These are phyloP conservation scores for Drosophila erecta DNA, from an alignment of 1,140 invertebrate species.

Conservation along the genomic window DNA sequence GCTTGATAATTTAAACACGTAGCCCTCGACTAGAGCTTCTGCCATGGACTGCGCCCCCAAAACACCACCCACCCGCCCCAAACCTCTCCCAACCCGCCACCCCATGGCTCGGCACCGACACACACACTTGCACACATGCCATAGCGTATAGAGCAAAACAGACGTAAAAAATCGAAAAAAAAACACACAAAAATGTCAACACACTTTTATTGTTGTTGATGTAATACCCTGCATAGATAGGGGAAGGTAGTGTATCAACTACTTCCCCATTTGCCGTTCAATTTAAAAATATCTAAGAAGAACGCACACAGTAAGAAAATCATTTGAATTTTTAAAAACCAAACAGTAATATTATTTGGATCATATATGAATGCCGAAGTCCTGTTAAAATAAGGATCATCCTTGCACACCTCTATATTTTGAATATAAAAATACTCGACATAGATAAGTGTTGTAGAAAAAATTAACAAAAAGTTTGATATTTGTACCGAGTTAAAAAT, in stretches of 20 bases:
- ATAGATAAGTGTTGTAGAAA: too few species aligned
- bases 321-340: too few species aligned
- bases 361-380: too few species aligned
- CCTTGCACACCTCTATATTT: too few species aligned
- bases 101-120: slow-evolving; percentile 24
- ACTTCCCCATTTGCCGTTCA: not conserved
- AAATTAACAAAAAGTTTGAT: too few species aligned
- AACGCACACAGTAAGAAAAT: not conserved
- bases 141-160: slow-evolving; percentile 75
- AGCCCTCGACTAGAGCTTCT: slow-evolving; percentile 41
- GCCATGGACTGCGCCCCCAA: slow-evolving; percentile 21
- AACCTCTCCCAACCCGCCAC: slow-evolving; percentile 24
- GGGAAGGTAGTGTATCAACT: slow-evolving; percentile 8
- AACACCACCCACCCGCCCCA: slow-evolving; percentile 16
- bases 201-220: slow-evolving; percentile 70
- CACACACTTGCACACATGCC: slow-evolving; percentile 21
- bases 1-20: slow-evolving; percentile 82
- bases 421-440: too few species aligned
- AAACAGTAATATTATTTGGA: too few species aligned
- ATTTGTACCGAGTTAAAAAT: too few species aligned
- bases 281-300: slow-evolving; percentile 5
- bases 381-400: too few species aligned
- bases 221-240: slow-evolving; percentile 46
- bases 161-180: slow-evolving; percentile 58
- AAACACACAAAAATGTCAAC: slow-evolving; percentile 75